phyloP scores from a whole-genome alignment of 2,888 invertebrate species.

The Drosophila dives region DNA sequence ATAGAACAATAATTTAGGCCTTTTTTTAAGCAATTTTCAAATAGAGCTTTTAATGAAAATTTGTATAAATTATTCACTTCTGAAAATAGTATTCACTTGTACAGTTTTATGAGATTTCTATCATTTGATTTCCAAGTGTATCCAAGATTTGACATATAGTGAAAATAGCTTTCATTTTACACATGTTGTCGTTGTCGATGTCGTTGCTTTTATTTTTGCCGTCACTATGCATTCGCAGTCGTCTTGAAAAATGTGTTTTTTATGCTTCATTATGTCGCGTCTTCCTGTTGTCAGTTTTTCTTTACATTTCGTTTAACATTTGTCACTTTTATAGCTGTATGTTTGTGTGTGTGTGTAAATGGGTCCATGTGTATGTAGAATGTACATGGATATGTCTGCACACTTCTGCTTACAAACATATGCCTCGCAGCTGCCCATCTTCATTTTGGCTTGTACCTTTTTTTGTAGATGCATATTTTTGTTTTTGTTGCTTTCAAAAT shows the following conservation, averaged over 20 bases:
- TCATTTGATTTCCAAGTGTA: conserved; percentile 14
- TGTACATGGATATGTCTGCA: conserved; percentile 41
- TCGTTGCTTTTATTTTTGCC: conserved; percentile 7
- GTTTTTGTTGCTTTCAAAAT: conserved; percentile 22
- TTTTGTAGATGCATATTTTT: conserved; percentile 13
- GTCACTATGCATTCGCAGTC: conserved; percentile 55
- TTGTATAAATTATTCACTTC: neutral
- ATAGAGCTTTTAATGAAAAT: neutral
- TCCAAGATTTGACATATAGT: conserved; percentile 12
- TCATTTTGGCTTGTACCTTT: conserved; percentile 61
- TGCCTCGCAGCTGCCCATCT: conserved; percentile 77
- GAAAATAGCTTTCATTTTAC: conserved; percentile 34
- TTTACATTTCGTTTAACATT: conserved; percentile 81
- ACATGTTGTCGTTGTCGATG: neutral
- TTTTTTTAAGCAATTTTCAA: neutral
- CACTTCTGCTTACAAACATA: conserved; percentile 39
- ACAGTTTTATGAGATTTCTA: neutral
- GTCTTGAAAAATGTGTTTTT: conserved; percentile 76
- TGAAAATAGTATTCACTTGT: neutral
- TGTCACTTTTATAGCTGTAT: conserved; percentile 78
- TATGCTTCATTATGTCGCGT: conserved; percentile 80
- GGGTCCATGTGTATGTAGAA: conserved; percentile 23
- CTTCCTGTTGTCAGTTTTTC: conserved; percentile 79
- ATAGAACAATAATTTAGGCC: fast-evolving
- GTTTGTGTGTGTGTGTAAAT: conserved; percentile 10